Base-by-base conservation (phyloP, 2,113 vertebrate genomes). In the Sminthopsis crassicaudata region DNA sequence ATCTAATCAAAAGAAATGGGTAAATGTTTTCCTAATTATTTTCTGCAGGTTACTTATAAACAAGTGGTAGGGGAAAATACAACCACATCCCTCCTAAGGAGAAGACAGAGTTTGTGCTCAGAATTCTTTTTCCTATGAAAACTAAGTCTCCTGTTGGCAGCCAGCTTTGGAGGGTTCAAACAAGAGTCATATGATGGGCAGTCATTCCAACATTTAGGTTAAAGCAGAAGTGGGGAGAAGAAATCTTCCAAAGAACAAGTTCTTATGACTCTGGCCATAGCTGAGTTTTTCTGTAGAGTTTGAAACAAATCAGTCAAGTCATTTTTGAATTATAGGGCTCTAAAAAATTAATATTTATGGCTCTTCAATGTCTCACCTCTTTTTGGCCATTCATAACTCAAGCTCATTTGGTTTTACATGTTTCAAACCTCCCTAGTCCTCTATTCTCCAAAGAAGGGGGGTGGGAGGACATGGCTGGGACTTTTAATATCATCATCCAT, bases 321-420 rank as follows among this genome's bases (percentile, higher is more conserved):
- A 46, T 93, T 96, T 95, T 89, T 89, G 91, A 96, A 92, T 95
- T 94, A 96, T 8, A 84, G 90, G 46, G 76, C 2, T 30, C 53
- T 94, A 90, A 94, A 91, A 93, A 60, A 95, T 96, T 89, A 95
- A 92, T 92, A 94, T 95, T 93, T 91, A 91, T 91, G 95, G 76
- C 90, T 95, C 57, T 76, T 96, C 92, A 26, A 53, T 24, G 42
- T 51, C 93, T 95, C 91, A 53, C 92, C 92, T 96, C 90, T 84
- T 89, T 91, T 91, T 48, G 88, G 67, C 90, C 93, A 57, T 88
- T 94, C 91, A 51, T 95, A 95, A 95, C 42, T 89, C 93, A 92
- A 92, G 57, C 55, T 52, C 89, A 22, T 24, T 8, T 26, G 51
- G 55, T n/a, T n/a, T 93, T 3, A 0, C 30, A 57, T 27, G 53